Conservation (phyloP, 2,888 invertebrate species). For the Cephus sareptanus region DNA sequence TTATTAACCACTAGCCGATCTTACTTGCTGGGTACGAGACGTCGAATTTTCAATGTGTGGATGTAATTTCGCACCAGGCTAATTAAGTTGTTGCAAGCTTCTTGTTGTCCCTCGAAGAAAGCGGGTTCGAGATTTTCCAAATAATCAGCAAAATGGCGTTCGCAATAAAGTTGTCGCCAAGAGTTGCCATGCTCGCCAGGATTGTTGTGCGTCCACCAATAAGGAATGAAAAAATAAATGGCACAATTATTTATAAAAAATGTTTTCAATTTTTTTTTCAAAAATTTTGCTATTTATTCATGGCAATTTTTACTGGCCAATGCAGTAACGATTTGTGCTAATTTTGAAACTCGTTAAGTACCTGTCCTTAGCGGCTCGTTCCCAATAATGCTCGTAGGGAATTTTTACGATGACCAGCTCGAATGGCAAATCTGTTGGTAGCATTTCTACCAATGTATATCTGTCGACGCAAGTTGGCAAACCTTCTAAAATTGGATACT, state of each 20-base stretch:
- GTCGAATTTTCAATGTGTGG: conserved; percentile 40
- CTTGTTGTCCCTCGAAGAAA: conserved; percentile 38
- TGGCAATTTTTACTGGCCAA: too few species aligned
- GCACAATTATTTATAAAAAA: too few species aligned
- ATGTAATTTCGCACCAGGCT: conserved; percentile 42
- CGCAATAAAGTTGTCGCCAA: conserved; percentile 60
- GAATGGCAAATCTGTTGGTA: conserved; percentile 72
- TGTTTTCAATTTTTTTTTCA: too few species aligned
- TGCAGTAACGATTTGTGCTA: too few species aligned
- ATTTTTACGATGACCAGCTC: conserved; percentile 60
- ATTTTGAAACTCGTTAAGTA: conserved; percentile 9
- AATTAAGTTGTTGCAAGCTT: conserved; percentile 43
- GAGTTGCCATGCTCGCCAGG: conserved; percentile 48
- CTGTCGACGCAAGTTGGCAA: conserved; percentile 70
- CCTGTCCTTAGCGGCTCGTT: conserved; percentile 67
- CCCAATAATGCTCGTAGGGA: conserved; percentile 75
- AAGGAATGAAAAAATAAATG: neutral
- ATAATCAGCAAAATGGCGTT: conserved; percentile 58
- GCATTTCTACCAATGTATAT: conserved; percentile 72
- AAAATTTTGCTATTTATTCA: too few species aligned
- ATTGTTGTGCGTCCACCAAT: conserved; percentile 51
- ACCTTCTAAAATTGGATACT: conserved; percentile 69
- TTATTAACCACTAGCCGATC: neutral
- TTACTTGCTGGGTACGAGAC: conserved; percentile 50
- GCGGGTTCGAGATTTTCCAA: conserved; percentile 50